A percentile compares a stretch with the other conserved stretches of the same genome.
Conservation (phyloP, 2,113 vertebrate genomes). For the Oxygymnocypris stewartii region DNA sequence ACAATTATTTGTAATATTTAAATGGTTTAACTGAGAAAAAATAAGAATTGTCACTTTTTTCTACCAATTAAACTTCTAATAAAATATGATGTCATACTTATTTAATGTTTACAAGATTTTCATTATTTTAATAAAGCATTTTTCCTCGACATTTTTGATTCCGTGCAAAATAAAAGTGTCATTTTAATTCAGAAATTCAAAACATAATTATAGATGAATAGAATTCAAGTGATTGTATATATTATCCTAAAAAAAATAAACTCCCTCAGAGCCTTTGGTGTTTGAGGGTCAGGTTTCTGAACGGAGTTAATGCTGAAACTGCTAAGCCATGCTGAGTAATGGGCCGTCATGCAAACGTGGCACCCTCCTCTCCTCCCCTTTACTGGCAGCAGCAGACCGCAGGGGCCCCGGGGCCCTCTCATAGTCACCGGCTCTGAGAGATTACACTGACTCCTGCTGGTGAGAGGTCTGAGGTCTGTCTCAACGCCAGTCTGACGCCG, state of each 20-base stretch:
- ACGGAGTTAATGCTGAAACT: background rate
- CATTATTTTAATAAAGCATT: background rate
- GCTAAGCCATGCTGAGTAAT: slow-evolving; percentile 2
- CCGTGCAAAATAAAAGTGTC: too few species aligned
- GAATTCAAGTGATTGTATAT: background rate
- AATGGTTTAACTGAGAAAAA: background rate
- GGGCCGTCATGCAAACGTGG: slow-evolving; percentile 73
- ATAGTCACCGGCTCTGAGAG: slow-evolving; percentile 38
- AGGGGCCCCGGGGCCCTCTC: slow-evolving; percentile 55
- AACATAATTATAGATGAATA: background rate
- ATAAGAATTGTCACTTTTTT: background rate
- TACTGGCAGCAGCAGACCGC: slow-evolving; percentile 63
- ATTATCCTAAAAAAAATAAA: background rate
- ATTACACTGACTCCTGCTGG: slow-evolving; percentile 53
- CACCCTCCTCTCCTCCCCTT: slow-evolving; percentile 59
- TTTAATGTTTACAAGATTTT: background rate
- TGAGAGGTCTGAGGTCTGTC: too few species aligned
- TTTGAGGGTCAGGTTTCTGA: background rate
- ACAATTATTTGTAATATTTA: background rate
- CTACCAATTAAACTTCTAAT: background rate
- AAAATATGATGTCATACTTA: too few species aligned
- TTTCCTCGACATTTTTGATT: background rate
- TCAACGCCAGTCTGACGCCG: too few species aligned
- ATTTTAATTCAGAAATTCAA: background rate
- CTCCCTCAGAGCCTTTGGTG: background rate